Percentiles rank a stretch among this genome's conserved stretches.
Evolutionary conservation across 2,113 vertebrate genomes (phyloP).

Genomic region (Desmodus rotundus): DNA sequence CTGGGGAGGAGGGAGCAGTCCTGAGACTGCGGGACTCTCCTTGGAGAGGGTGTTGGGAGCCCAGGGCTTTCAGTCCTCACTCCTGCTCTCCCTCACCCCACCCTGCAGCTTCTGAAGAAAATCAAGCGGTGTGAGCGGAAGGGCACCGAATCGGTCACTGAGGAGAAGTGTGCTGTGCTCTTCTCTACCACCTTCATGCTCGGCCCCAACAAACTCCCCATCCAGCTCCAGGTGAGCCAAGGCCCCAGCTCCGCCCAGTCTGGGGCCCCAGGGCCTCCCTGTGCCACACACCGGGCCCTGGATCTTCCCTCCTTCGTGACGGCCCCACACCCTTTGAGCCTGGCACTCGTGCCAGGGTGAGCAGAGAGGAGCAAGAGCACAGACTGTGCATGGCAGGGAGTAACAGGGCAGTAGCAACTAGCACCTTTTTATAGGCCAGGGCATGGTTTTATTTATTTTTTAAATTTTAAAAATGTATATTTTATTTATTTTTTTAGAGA

Average conservation of each 20-base stretch:
- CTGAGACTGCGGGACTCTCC: not conserved
- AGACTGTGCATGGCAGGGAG: not conserved
- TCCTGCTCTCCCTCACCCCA: not conserved
- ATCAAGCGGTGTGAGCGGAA: conserved; percentile 97
- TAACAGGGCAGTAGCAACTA: not conserved
- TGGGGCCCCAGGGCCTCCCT: not conserved
- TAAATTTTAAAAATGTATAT: too few species aligned
- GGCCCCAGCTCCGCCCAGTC: not conserved
- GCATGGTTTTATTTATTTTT: too few species aligned
- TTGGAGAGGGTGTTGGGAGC: not conserved
- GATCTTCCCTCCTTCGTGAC: not conserved
- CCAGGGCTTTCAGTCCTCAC: not conserved
- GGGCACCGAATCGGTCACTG: conserved; percentile 95
- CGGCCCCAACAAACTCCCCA: conserved; percentile 82
- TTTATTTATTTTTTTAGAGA: too few species aligned
- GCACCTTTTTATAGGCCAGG: not conserved
- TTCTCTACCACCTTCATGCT: conserved; percentile 89
- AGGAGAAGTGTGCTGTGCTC: conserved; percentile 95
- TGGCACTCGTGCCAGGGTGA: not conserved
- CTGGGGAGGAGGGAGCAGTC: too few species aligned
- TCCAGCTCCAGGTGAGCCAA: conserved; percentile 87
- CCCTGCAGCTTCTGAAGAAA: conserved; percentile 91
- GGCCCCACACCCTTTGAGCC: not conserved
- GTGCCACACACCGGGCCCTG: not conserved
- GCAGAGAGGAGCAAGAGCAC: not conserved